Conservation (phyloP, 2,797 vertebrate species). For the Rhinophrynus dorsalis region DNA sequence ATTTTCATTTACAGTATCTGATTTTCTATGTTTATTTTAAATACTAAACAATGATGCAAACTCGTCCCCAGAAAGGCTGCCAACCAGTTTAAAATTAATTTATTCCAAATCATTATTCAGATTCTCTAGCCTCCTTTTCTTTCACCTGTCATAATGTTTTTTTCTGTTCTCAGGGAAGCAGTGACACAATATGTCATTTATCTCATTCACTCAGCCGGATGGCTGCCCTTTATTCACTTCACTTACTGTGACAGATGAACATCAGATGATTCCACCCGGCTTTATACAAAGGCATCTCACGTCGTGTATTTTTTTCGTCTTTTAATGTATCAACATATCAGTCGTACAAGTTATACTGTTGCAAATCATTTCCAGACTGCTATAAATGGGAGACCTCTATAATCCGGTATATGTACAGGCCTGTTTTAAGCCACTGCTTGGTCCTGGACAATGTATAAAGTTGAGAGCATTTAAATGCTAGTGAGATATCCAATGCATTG, state of each 20-base stretch:
- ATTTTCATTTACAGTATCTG: not conserved
- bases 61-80: not conserved
- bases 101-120: not conserved
- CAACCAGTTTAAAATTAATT: not conserved
- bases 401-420: no score
- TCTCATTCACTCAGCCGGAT: slow-evolving; percentile 11
- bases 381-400: no score
- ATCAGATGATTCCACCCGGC: not conserved
- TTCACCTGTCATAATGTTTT: slow-evolving; percentile 4
- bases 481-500: no score
- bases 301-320: no score
- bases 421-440: no score
- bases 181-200: slow-evolving; percentile 13
- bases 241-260: not conserved
- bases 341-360: no score
- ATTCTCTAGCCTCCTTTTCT: not conserved
- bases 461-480: no score
- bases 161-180: not conserved
- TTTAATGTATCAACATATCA: no score
- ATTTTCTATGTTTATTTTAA: not conserved
- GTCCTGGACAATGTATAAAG: no score
- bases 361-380: no score
- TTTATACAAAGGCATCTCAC: no score
- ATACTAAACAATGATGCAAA: not conserved
- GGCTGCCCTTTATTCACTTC: not conserved